Conservation (phyloP, 2,113 vertebrate species). For the Gallinago media region DNA sequence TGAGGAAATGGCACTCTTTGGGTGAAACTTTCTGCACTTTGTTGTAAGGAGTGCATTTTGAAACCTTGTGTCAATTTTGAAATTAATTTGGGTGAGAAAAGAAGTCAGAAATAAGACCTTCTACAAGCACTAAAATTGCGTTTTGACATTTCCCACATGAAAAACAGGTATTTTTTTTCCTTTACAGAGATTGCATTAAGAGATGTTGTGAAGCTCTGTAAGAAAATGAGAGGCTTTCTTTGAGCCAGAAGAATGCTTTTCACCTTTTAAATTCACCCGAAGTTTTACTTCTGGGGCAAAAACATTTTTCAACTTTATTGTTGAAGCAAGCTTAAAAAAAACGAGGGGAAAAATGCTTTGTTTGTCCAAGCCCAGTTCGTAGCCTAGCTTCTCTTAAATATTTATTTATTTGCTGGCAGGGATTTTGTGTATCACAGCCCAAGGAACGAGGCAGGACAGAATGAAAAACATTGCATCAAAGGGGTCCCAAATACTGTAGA, state of each 20-base stretch:
- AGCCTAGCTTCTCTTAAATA: background rate
- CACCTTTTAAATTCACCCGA: background rate
- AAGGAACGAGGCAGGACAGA: rapidly evolving
- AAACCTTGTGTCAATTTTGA: background rate
- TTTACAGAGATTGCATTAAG: background rate
- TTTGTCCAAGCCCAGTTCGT: background rate
- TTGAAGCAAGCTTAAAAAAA: background rate
- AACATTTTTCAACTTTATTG: background rate
- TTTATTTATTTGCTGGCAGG: background rate
- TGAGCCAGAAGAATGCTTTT: background rate
- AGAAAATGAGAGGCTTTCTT: background rate
- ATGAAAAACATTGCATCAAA: background rate
- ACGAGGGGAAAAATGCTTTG: background rate
- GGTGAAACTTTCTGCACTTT: background rate
- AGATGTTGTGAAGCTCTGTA: background rate
- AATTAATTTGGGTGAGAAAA: background rate
- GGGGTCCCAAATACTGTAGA: background rate
- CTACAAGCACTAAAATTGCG: background rate
- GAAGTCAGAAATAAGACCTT: background rate
- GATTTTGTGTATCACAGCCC: background rate
- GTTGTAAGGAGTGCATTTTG: rapidly evolving
- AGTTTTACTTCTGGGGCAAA: background rate
- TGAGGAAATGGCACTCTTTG: background rate
- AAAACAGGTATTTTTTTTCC: background rate
- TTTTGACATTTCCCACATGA: background rate